These are phyloP conservation scores for Cyprinodon brontotheroides DNA, from an alignment of 2,113 vertebrate species.

Conservation along the genomic window DNA sequence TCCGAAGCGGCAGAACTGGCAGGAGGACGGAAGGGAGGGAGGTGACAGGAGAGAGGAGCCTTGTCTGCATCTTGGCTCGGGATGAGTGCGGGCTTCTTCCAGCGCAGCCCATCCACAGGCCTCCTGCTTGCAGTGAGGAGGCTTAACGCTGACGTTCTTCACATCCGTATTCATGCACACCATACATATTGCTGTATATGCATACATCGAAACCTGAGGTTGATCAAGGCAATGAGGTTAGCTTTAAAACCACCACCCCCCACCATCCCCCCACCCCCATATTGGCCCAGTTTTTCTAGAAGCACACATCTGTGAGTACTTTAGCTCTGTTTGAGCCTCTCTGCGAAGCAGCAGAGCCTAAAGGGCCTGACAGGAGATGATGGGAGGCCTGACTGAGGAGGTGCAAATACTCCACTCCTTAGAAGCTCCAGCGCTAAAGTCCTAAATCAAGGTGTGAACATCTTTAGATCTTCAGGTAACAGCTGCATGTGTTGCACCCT, in stretches of 20 bases:
- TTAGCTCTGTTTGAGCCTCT: conserved; percentile 45
- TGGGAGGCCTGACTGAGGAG: conserved; percentile 40
- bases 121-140: conserved; percentile 37
- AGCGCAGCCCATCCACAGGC: conserved; percentile 40
- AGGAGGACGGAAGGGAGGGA: conserved; percentile 34
- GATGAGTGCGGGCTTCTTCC: conserved; percentile 48
- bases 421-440: conserved; percentile 12
- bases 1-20: conserved; percentile 34
- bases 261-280: conserved; percentile 5
- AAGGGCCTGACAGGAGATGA: conserved; percentile 61
- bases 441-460: conserved; percentile 36
- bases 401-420: conserved; percentile 6
- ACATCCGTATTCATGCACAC: conserved; percentile 12
- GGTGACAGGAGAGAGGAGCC: conserved; percentile 58
- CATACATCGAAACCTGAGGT: conserved; percentile 37
- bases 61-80: conserved; percentile 56
- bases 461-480: conserved; percentile 18
- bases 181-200: background rate
- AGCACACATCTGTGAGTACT: conserved; percentile 71
- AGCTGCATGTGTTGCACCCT: conserved; percentile 8
- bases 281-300: conserved; percentile 48
- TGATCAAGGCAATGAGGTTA: conserved; percentile 38
- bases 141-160: conserved; percentile 37
- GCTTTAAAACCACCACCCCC: conserved; percentile 48
- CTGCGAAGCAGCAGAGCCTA: conserved; percentile 48